These are phyloP conservation scores for Psix sp. DNA, from an alignment of 1,140 invertebrate species.

Conservation along the genomic window DNA sequence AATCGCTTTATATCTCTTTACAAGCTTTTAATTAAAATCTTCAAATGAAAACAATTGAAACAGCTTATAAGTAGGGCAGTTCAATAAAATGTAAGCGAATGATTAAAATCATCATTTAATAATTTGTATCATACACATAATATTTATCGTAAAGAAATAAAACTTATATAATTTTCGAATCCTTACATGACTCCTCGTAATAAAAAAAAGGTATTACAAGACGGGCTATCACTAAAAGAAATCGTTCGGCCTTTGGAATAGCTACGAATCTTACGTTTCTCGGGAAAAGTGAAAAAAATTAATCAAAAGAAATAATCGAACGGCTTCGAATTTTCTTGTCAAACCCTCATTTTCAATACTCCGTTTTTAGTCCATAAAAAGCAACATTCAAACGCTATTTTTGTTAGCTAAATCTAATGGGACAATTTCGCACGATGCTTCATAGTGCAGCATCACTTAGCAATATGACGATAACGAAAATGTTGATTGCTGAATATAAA, in stretches of 20 bases:
- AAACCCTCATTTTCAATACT: too few species aligned
- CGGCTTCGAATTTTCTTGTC: not conserved
- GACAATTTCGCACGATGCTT: too few species aligned
- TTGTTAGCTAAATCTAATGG: too few species aligned
- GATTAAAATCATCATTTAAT: too few species aligned
- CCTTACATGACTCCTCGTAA: constrained; percentile 23
- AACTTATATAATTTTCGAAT: constrained; percentile 29
- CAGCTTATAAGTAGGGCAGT: too few species aligned
- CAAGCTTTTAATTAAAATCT: too few species aligned
- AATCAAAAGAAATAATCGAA: not conserved
- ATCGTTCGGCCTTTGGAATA: constrained; percentile 20
- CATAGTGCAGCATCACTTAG: too few species aligned
- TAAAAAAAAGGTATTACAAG: constrained; percentile 40
- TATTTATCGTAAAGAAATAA: constrained; percentile 57
- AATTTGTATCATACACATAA: constrained; percentile 70
- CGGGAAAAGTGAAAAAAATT: not conserved
- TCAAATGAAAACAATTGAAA: too few species aligned
- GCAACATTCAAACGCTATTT: not conserved
- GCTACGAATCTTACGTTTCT: constrained; percentile 1
- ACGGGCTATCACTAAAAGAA: constrained; percentile 34
- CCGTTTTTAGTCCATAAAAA: not conserved
- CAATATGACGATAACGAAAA: too few species aligned
- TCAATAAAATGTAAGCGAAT: too few species aligned
- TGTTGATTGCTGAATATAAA: too few species aligned
- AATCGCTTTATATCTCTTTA: too few species aligned